Percentiles rank a stretch among this genome's conserved stretches.
phyloP scores from a whole-genome alignment of 2,888 invertebrate species.

The Nephrotoma appendiculata region DNA sequence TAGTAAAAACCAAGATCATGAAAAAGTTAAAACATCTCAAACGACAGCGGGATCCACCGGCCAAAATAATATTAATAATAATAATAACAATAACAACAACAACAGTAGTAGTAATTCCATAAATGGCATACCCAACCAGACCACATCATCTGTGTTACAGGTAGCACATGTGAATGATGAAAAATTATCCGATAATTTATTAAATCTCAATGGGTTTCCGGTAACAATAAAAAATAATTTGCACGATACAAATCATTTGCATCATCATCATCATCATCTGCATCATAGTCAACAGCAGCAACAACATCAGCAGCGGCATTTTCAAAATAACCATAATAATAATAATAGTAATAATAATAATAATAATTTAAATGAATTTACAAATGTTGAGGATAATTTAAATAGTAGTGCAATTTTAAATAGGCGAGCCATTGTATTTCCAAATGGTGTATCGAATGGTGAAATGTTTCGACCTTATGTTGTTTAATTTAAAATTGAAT shows the following conservation, averaged over 20 bases:
- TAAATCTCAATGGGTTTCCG: neutral
- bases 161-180: neutral
- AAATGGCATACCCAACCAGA: neutral
- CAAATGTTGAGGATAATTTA: constrained; percentile 5
- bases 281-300: constrained; percentile 10
- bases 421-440: constrained; percentile 7
- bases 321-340: neutral
- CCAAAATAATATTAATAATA: neutral
- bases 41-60: neutral
- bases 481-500: constrained; percentile 5
- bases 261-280: constrained; percentile 6
- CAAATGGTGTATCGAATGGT: constrained; percentile 8
- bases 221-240: neutral
- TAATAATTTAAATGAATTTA: constrained; percentile 9
- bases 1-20: constrained; percentile 2
- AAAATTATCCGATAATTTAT: neutral
- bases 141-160: neutral
- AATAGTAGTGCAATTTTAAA: constrained; percentile 7
- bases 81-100: neutral
- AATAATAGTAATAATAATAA: neutral
- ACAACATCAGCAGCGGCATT: constrained; percentile 17
- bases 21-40: neutral
- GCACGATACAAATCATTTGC: constrained; percentile 8
- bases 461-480: constrained; percentile 11
- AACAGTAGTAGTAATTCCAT: neutral